phyloP scores from a whole-genome alignment of 2,113 vertebrate species.

The Larimichthys crocea region DNA sequence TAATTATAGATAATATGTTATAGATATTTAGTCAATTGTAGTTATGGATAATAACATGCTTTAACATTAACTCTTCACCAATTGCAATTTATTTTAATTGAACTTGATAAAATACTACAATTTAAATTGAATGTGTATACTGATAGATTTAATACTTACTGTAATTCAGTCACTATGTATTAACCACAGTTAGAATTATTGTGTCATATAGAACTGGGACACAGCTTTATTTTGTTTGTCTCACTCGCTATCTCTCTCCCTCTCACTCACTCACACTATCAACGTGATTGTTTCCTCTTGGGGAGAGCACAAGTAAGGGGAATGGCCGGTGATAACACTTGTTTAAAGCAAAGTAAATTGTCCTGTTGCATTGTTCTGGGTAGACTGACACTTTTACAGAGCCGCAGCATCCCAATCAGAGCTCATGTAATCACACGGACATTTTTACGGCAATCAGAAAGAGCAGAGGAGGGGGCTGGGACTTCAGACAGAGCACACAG shows the following conservation, averaged over 20 bases:
- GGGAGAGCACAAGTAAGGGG: slow-evolving; percentile 17
- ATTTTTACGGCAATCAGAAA: slow-evolving; percentile 66
- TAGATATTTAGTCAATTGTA: too few species aligned
- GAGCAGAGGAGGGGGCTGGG: slow-evolving; percentile 42
- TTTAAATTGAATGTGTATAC: neutral
- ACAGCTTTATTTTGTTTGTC: neutral
- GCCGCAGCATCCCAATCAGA: slow-evolving; percentile 60
- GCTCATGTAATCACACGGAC: slow-evolving; percentile 64
- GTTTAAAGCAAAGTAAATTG: slow-evolving; percentile 59
- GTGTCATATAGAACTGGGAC: neutral
- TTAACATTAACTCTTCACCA: neutral
- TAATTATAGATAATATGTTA: too few species aligned
- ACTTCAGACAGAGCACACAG: slow-evolving; percentile 47
- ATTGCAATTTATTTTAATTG: slow-evolving; percentile 15
- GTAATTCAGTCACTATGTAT: slow-evolving; percentile 1
- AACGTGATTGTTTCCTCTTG: slow-evolving; percentile 35
- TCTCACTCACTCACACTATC: slow-evolving; percentile 19
- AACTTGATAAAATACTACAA: neutral
- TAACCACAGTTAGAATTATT: neutral
- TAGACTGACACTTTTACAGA: slow-evolving; percentile 48
- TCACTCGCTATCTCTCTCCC: neutral
- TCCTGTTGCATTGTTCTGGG: slow-evolving; percentile 56
- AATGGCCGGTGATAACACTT: slow-evolving; percentile 41
- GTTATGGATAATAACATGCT: neutral
- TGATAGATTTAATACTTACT: neutral